Base-by-base conservation (phyloP, 2,888 invertebrate species). In the Bombylius discolor region DNA sequence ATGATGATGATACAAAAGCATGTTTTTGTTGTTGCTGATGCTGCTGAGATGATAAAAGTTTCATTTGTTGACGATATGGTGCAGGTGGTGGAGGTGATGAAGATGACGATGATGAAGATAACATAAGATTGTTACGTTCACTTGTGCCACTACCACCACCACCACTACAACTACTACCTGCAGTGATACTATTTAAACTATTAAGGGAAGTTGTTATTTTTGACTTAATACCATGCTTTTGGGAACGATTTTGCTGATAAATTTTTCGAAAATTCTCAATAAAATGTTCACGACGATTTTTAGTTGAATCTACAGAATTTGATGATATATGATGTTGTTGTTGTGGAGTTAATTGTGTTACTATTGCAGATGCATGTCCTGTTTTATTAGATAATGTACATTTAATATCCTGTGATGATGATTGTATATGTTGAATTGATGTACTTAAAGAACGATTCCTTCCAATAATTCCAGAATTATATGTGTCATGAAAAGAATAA, bases 231-330 rank as follows among this genome's bases (percentile, higher is more conserved):
- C 69, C 68, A 47, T 69, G 67, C 56, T 68, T 64, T 52, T 69
- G 67, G 52, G 65, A 64, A 56, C 65, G 64, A 42, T 68, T 65
- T 33, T 60, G 57, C 31, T 67, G 7, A 65, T 71, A 71, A 65
- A 69, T 69, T 66, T 71, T 70, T 58, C 69, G 70, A 59, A 71
- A 61, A 63, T 69, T 70, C 61, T 72, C 70, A 53, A 56, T 56
- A 34, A 57, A 50, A 52, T 55, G 53, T 52, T 59, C 59, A 50
- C 49, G 50, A 51, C 48, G 55, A 51, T 55, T 51, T 47, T 51
- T 51, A 52, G 44, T 34, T 14, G 34, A 31, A 49, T 50, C 42
- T 42, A 42, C 31, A 42, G n/a, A 52, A 13, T 7, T 52, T 46
- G 44, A 47, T 23, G 45, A 46, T 46, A 45, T 49, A 36, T 9